These are phyloP conservation scores for Cerceris rybyensis DNA, from an alignment of 2,888 invertebrate species.

Conservation along the genomic window DNA sequence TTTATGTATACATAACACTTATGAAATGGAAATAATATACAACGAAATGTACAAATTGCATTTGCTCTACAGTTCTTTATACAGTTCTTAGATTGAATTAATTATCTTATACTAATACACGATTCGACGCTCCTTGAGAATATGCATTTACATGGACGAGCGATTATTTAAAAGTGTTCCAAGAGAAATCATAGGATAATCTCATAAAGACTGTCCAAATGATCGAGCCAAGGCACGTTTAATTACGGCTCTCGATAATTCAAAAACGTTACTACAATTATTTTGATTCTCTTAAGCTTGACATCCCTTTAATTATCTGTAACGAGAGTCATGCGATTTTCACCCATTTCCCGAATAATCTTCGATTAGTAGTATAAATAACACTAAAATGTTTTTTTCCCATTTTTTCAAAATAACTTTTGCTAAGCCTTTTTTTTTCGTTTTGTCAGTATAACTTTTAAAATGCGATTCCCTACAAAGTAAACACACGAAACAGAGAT, in stretches of 20 bases:
- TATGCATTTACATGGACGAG: neutral
- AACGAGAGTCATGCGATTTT: too few relatives aligned
- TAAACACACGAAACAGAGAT: neutral
- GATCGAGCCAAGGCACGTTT: too few relatives aligned
- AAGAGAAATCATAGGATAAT: too few relatives aligned
- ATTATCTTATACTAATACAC: constrained; percentile 29
- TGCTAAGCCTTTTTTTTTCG: too few relatives aligned
- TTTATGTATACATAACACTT: constrained; percentile 71
- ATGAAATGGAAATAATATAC: constrained; percentile 75
- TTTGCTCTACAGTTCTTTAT: constrained; percentile 57
- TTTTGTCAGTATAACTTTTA: neutral
- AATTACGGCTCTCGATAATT: too few relatives aligned
- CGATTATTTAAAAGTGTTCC: too few relatives aligned
- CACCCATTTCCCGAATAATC: too few relatives aligned
- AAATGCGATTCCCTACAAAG: neutral
- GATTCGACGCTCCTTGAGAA: neutral
- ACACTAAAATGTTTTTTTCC: too few relatives aligned
- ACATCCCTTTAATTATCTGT: too few relatives aligned
- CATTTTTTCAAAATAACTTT: too few relatives aligned
- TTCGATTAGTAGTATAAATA: too few relatives aligned
- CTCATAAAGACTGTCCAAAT: too few relatives aligned
- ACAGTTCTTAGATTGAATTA: constrained; percentile 55
- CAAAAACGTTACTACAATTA: neutral
- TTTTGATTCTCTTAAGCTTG: neutral
- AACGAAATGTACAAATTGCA: constrained; percentile 73